These are phyloP conservation scores for Sminthurides bifidus DNA, from an alignment of 1,140 invertebrate genomes.

Conservation along the genomic window DNA sequence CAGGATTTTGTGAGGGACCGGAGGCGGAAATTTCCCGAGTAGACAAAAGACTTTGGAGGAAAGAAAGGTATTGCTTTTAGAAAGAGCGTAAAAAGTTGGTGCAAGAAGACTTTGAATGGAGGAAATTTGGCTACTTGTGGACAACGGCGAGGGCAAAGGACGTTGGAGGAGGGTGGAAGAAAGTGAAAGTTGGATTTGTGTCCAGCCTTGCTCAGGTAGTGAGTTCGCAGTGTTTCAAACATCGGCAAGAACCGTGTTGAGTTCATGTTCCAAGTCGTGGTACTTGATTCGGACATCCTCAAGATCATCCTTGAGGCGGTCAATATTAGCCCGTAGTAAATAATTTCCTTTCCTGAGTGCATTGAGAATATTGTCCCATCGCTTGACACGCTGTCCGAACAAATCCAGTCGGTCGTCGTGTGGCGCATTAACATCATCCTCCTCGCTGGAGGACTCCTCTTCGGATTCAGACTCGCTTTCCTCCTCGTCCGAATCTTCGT, in stretches of 20 bases:
- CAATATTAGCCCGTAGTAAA: constrained; percentile 68
- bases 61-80: too few relatives aligned
- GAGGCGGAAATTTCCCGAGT: too few relatives aligned
- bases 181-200: too few relatives aligned
- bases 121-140: too few relatives aligned
- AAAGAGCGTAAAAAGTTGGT: too few relatives aligned
- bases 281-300: constrained; percentile 67
- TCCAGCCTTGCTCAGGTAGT: too few relatives aligned
- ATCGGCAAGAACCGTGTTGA: constrained; percentile 65
- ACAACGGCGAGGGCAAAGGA: too few relatives aligned
- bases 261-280: constrained; percentile 58
- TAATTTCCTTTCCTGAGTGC: constrained; percentile 75
- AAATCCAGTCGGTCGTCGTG: constrained; percentile 23
- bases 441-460: constrained; percentile 39
- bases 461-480: constrained; percentile 49
- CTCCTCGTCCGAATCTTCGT: constrained; percentile 45
- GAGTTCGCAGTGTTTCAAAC: constrained; percentile 5
- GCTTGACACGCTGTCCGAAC: constrained; percentile 40
- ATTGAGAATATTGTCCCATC: constrained; percentile 59
- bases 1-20: too few relatives aligned
- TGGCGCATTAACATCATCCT: constrained; percentile 38
- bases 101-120: too few relatives aligned
- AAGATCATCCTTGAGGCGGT: constrained; percentile 69
- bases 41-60: too few relatives aligned
- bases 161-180: too few relatives aligned